Conservation (phyloP, 2,888 invertebrate species). For the Drosophila yooni region DNA sequence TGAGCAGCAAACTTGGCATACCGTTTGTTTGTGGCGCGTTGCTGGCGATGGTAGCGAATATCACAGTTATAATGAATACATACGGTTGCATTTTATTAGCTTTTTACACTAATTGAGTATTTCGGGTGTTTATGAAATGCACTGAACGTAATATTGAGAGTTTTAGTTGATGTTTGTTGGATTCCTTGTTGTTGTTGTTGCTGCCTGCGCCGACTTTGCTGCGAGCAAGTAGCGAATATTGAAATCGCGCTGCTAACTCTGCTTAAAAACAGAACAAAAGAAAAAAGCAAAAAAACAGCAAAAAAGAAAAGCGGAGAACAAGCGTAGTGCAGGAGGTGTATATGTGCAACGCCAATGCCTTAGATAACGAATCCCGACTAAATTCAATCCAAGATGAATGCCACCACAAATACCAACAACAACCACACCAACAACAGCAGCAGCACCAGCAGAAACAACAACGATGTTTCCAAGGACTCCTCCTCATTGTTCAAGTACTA, state of each 20-base stretch:
- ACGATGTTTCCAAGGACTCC: constrained; percentile 31
- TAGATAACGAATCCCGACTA: constrained; percentile 26
- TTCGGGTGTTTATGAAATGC: too few relatives aligned
- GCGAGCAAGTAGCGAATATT: constrained; percentile 56
- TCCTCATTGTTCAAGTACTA: constrained; percentile 66
- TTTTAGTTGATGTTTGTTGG: too few relatives aligned
- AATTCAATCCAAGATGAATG: constrained; percentile 50
- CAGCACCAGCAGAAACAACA: constrained; percentile 13
- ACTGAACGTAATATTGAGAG: too few relatives aligned
- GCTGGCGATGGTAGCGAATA: too few relatives aligned
- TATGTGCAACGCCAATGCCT: constrained; percentile 8
- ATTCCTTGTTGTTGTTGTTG: constrained; percentile 32
- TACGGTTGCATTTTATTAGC: too few relatives aligned
- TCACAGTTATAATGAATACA: too few relatives aligned
- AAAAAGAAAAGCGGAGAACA: neutral
- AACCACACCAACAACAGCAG: neutral
- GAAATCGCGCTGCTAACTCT: constrained; percentile 39
- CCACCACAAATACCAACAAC: constrained; percentile 7
- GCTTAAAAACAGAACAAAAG: neutral
- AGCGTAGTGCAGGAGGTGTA: neutral
- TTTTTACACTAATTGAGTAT: too few relatives aligned
- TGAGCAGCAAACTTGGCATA: too few relatives aligned
- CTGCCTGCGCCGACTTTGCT: constrained; percentile 46
- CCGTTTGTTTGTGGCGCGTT: too few relatives aligned
- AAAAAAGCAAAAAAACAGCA: neutral